phyloP scores from a whole-genome alignment of 2,113 vertebrate genomes.

The Brachypteracias leptosomus region DNA sequence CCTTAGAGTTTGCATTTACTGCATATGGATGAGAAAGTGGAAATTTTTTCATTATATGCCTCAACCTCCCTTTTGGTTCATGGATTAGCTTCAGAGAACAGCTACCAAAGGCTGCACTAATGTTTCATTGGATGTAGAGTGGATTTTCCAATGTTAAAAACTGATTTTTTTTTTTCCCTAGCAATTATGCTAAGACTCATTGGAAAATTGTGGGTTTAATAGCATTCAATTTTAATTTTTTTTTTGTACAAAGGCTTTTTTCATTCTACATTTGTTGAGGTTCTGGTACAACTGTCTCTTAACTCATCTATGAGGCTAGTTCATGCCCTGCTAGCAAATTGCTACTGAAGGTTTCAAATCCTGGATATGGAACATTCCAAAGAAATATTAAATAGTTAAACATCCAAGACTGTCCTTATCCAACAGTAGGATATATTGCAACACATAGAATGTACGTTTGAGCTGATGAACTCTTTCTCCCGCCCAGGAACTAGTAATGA shows the following conservation, averaged over 20 bases:
- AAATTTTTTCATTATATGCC: background rate
- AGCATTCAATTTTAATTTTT: background rate
- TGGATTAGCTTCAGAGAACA: background rate
- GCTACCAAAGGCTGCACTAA: background rate
- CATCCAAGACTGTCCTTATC: background rate
- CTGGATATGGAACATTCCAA: background rate
- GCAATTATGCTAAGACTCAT: background rate
- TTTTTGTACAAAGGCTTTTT: background rate
- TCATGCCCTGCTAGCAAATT: background rate
- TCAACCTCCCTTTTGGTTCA: background rate
- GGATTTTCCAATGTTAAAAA: background rate
- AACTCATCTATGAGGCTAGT: background rate
- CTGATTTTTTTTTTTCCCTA: background rate
- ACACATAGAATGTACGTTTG: background rate
- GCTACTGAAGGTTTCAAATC: background rate
- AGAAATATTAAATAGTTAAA: background rate
- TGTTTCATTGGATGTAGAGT: background rate
- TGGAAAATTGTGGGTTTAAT: background rate
- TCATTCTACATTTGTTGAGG: background rate
- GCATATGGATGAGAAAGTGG: background rate
- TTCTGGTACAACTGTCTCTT: background rate
- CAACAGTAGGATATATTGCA: background rate
- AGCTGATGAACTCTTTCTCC: slow-evolving; percentile 49
- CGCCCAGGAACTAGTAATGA: slow-evolving; percentile 11
- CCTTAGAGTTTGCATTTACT: background rate